phyloP scores from a whole-genome alignment of 1,140 invertebrate species.

The Drosophila pachea region DNA sequence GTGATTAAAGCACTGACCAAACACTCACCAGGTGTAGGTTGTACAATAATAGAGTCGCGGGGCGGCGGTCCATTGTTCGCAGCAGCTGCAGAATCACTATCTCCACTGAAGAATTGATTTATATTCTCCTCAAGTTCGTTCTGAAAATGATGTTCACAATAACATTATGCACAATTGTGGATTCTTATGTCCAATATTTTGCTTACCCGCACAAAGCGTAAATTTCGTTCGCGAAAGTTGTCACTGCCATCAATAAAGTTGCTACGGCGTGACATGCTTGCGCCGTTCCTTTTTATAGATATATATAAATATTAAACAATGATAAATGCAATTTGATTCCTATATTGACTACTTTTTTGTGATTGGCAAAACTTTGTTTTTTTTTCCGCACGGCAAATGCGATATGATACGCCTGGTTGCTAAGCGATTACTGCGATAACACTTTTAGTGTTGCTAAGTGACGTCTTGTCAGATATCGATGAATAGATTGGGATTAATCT shows the following conservation, averaged over 20 bases:
- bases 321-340: constrained; percentile 2
- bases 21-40: constrained; percentile 71
- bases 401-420: constrained; percentile 8
- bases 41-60: constrained; percentile 67
- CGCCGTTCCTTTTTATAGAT: background rate
- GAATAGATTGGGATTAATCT: too few relatives aligned
- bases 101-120: constrained; percentile 65
- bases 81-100: background rate
- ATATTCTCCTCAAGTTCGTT: constrained; percentile 78
- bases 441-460: constrained; percentile 13
- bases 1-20: background rate
- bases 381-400: background rate
- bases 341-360: constrained; percentile 7
- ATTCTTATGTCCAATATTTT: background rate
- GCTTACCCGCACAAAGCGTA: constrained; percentile 79
- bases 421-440: constrained; percentile 23
- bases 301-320: background rate
- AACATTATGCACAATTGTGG: background rate
- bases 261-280: constrained; percentile 54
- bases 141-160: constrained; percentile 37
- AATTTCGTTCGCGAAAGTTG: constrained; percentile 79
- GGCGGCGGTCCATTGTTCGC: constrained; percentile 37
- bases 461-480: background rate
- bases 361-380: constrained; percentile 3
- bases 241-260: constrained; percentile 70